Evolutionary conservation across 2,888 invertebrate species (phyloP).

Genomic region (Fragum sueziense): DNA sequence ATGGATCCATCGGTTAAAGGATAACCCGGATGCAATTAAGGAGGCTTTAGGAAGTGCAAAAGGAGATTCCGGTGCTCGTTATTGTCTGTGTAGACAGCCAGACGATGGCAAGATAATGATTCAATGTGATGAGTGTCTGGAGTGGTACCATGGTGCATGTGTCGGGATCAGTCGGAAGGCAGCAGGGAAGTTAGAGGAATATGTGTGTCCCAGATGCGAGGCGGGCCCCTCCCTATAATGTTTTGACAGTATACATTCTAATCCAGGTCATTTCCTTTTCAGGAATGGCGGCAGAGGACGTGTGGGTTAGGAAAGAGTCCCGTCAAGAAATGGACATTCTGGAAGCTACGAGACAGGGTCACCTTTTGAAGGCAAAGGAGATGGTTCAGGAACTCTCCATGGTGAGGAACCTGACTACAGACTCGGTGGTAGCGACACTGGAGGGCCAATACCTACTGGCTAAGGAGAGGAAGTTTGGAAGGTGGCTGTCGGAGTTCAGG

Average conservation of each 20-base stretch:
- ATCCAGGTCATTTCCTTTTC: neutral
- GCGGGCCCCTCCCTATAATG: neutral
- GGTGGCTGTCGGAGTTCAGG: neutral
- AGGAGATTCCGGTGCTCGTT: neutral
- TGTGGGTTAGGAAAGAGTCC: neutral
- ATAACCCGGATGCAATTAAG: neutral
- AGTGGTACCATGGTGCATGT: slow-evolving; percentile 4
- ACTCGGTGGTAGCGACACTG: neutral
- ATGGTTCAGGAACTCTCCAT: neutral
- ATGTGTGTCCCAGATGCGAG: slow-evolving; percentile 3
- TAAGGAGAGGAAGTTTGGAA: neutral
- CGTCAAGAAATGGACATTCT: neutral
- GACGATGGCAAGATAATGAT: slow-evolving; percentile 25
- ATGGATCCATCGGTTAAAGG: slow-evolving; percentile 18
- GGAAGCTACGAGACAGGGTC: neutral
- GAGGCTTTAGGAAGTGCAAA: neutral
- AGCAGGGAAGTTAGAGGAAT: neutral
- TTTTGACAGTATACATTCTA: neutral
- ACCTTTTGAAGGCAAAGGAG: neutral
- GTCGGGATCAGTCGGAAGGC: slow-evolving; percentile 7
- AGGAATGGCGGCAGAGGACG: neutral
- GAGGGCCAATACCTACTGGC: neutral
- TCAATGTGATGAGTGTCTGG: slow-evolving; percentile 22
- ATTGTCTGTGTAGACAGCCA: slow-evolving; percentile 24
- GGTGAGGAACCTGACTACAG: neutral